Conservation (phyloP, 2,113 vertebrate genomes). For the Alethe castanea region DNA sequence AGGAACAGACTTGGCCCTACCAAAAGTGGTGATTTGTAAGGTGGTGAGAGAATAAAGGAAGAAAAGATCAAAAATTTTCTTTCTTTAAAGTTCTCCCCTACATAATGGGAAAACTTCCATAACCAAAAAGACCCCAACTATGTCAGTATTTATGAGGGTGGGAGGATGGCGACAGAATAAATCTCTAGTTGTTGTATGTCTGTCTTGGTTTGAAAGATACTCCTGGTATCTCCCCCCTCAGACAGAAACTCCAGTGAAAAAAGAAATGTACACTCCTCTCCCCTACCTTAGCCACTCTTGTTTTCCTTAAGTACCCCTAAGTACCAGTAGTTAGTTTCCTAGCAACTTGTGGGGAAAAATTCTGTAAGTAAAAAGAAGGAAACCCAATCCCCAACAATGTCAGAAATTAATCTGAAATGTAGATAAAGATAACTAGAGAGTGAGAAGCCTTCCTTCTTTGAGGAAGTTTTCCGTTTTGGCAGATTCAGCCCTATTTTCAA, state of each 20-base stretch:
- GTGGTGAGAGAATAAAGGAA: background rate
- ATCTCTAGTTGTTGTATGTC: background rate
- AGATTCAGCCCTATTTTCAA: background rate
- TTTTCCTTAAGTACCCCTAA: no score
- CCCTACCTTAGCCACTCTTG: no score
- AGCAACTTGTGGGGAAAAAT: no score
- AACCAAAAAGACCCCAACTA: background rate
- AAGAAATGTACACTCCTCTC: no score
- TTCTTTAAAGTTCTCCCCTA: background rate
- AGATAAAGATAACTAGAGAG: background rate
- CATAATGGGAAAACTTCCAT: background rate
- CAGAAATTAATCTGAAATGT: background rate
- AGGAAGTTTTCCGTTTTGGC: background rate
- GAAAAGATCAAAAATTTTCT: background rate
- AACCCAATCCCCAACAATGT: no score
- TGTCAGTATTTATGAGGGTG: background rate
- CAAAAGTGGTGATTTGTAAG: background rate
- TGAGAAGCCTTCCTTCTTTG: background rate
- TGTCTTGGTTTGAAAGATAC: no score
- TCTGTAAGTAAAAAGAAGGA: no score
- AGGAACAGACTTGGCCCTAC: background rate
- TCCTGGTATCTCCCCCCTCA: no score
- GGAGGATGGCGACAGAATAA: rapidly evolving
- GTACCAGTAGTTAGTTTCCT: no score
- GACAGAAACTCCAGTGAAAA: no score